Conservation (phyloP, 2,888 invertebrate species). For the Dynastes tityus region DNA sequence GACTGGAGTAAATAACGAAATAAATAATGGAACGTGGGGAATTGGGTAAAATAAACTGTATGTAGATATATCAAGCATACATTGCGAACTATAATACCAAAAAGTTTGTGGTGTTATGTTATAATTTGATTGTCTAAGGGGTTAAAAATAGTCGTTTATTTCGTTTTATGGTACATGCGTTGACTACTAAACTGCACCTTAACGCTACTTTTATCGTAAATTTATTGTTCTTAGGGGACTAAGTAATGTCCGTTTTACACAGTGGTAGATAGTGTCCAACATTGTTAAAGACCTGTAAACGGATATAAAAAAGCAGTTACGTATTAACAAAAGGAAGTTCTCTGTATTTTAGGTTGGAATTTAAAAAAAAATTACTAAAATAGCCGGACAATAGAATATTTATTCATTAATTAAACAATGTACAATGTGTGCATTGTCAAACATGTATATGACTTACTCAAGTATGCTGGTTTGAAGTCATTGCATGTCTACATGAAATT, state of each 20-base stretch:
- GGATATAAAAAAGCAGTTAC: background rate
- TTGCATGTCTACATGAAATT: no score
- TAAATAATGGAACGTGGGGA: slow-evolving; percentile 22
- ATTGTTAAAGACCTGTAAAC: slow-evolving; percentile 24
- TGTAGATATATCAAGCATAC: no score
- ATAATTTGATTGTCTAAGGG: background rate
- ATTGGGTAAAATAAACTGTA: no score
- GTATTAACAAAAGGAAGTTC: background rate
- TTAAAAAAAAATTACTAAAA: no score
- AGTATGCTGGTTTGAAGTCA: no score
- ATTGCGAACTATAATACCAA: no score
- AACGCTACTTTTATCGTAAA: slow-evolving; percentile 26
- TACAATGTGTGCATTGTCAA: no score
- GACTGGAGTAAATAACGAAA: slow-evolving; percentile 31
- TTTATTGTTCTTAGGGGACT: slow-evolving; percentile 12
- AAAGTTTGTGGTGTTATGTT: background rate
- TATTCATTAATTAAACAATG: no score
- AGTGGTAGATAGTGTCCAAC: slow-evolving; percentile 11
- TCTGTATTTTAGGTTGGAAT: background rate
- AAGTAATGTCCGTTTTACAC: background rate
- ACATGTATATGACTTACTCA: no score
- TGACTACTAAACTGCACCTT: slow-evolving; percentile 20
- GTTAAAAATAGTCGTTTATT: slow-evolving; percentile 9
- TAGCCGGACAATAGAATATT: no score
- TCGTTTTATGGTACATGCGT: background rate